Conservation (phyloP, 2,888 invertebrate species). For the Xylota sylvarum region DNA sequence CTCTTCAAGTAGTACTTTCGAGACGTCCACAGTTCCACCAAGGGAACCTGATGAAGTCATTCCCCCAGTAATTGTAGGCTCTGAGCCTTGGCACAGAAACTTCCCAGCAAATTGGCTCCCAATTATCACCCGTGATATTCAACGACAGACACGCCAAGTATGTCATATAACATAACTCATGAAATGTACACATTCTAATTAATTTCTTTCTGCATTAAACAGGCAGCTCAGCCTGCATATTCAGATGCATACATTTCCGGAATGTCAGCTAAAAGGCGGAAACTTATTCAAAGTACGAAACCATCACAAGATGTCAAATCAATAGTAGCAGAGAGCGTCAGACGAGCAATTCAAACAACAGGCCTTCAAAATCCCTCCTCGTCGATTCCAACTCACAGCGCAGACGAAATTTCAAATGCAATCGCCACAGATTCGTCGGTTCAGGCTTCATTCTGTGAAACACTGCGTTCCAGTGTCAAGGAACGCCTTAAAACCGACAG, state of each 20-base stretch:
- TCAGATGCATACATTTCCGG: conserved; percentile 96
- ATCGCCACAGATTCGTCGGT: conserved; percentile 82
- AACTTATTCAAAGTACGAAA: conserved; percentile 87
- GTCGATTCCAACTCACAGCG: conserved; percentile 78
- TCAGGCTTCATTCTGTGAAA: conserved; percentile 83
- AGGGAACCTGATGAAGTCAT: conserved; percentile 82
- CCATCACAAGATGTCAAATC: conserved; percentile 82
- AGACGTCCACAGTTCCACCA: conserved; percentile 79
- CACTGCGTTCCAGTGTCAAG: conserved; percentile 81
- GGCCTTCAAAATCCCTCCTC: conserved; percentile 80
- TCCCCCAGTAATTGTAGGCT: conserved; percentile 86
- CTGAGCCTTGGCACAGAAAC: conserved; percentile 88
- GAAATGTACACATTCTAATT: neutral
- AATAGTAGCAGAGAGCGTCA: conserved; percentile 83
- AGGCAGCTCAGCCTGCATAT: conserved; percentile 87
- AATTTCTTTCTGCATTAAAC: neutral
- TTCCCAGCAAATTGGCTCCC: conserved; percentile 94
- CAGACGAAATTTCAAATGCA: conserved; percentile 81
- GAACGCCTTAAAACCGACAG: conserved; percentile 83
- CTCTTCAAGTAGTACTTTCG: conserved; percentile 57
- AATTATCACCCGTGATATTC: conserved; percentile 92
- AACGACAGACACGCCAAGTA: conserved; percentile 88
- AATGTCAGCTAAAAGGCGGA: conserved; percentile 95
- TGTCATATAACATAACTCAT: neutral
- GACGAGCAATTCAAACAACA: conserved; percentile 81